These are phyloP conservation scores for Chunga burmeisteri DNA, from an alignment of 2,113 vertebrate species.

Conservation along the genomic window DNA sequence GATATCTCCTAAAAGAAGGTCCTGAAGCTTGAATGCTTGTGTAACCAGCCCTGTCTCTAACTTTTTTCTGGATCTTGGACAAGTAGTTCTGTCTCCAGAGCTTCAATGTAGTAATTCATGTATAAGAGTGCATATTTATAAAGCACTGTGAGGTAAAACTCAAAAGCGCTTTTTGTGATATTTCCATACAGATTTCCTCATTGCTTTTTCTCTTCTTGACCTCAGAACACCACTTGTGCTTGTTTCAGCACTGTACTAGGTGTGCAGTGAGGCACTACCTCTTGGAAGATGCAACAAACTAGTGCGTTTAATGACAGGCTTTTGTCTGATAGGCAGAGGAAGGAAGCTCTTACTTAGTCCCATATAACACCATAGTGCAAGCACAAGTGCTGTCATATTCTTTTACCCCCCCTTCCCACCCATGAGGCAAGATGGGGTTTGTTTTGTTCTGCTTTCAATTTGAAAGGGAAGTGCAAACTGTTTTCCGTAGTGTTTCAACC, in stretches of 20 bases:
- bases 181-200: background rate
- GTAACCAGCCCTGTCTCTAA: background rate
- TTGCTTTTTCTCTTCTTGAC: background rate
- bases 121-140: background rate
- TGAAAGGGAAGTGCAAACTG: background rate
- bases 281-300: background rate
- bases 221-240: background rate
- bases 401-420: background rate
- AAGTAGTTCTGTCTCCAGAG: background rate
- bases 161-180: background rate
- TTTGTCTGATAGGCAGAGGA: background rate
- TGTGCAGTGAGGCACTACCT: background rate
- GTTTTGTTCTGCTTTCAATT: background rate
- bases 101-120: background rate
- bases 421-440: background rate
- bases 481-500: background rate
- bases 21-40: background rate
- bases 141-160: background rate
- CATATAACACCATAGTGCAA: background rate
- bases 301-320: background rate
- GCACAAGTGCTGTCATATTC: background rate
- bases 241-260: background rate
- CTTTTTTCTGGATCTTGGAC: background rate
- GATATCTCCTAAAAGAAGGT: background rate
- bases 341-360: background rate